These are phyloP conservation scores for Ophioderma brevispina DNA, from an alignment of 35 echinoderm and acorn worm genomes.

Conservation along the genomic window DNA sequence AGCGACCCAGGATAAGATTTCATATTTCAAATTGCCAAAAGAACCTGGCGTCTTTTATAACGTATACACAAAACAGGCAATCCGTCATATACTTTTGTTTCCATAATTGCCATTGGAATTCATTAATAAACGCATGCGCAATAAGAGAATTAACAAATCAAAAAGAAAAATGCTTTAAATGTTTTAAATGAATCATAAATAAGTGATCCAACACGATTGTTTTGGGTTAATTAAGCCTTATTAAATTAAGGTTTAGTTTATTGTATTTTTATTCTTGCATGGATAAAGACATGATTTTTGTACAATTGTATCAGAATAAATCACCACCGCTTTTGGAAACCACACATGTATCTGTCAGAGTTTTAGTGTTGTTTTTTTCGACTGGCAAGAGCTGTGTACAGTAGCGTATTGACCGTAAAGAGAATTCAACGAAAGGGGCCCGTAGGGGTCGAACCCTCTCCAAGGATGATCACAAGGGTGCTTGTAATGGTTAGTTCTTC, in stretches of 20 bases:
- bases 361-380: background rate
- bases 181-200: background rate
- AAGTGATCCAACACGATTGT: background rate
- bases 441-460: background rate
- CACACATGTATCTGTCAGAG: background rate
- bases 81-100: background rate
- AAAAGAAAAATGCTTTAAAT: background rate
- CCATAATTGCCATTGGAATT: background rate
- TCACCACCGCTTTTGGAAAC: constrained; percentile 2
- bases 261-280: background rate
- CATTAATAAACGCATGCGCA: background rate
- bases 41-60: background rate
- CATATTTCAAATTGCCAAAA: background rate
- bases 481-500: background rate
- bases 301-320: constrained; percentile 7
- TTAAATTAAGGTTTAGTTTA: background rate
- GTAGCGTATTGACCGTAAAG: background rate
- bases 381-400: no score
- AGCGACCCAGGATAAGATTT: background rate
- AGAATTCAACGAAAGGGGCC: background rate
- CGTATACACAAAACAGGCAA: background rate
- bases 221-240: no score
- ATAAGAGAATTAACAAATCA: background rate
- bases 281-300: background rate
- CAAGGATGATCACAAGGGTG: background rate